phyloP scores from a whole-genome alignment of 2,113 vertebrate species.

The Mastomys coucha region DNA sequence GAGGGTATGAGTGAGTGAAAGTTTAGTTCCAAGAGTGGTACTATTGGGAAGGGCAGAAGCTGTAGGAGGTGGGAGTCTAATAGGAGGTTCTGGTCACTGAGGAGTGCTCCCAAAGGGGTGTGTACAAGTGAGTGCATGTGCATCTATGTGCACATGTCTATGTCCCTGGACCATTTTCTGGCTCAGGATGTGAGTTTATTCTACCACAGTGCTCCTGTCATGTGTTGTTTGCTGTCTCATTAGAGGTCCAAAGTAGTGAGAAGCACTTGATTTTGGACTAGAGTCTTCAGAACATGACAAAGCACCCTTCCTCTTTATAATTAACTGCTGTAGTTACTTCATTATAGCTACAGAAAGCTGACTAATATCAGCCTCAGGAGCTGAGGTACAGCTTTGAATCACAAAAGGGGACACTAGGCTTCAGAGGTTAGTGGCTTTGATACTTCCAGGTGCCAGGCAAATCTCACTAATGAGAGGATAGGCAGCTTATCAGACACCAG shows the following conservation, averaged over 20 bases:
- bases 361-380: neutral
- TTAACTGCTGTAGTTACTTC: neutral
- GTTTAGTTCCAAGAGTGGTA: neutral
- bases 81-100: neutral
- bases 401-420: neutral
- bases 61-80: neutral
- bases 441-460: neutral
- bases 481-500: neutral
- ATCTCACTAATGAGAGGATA: neutral
- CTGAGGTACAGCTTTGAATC: neutral
- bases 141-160: too few relatives aligned
- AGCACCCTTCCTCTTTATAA: neutral
- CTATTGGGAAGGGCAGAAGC: neutral
- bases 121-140: neutral
- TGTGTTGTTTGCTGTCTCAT: neutral
- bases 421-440: rapidly evolving
- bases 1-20: neutral
- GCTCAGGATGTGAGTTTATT: neutral
- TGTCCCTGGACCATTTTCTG: neutral
- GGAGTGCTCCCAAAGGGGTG: neutral
- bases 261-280: neutral
- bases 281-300: neutral
- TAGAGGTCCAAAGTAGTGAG: neutral
- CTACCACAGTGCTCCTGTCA: neutral
- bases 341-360: neutral